Evolutionary conservation across 1,140 invertebrate genomes (phyloP), one percentile per base, ranked within the genome.

Genomic region (Aphelenchoides fujianensis): DNA sequence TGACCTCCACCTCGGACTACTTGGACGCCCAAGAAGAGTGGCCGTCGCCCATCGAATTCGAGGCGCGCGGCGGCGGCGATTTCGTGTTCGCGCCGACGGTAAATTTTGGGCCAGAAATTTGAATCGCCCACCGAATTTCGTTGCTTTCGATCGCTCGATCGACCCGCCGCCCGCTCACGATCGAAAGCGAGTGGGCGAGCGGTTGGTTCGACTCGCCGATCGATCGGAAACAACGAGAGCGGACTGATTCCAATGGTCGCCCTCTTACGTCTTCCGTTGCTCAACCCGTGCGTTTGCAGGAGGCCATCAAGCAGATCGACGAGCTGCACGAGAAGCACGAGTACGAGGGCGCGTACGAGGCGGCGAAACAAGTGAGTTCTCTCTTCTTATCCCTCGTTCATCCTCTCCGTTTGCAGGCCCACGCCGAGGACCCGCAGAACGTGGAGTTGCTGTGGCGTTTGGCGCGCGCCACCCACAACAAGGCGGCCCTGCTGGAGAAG

Each of bases 321-420:
- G 61, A 70, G 7, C 34, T 70, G 32, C 69, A 70, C 36, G 69
- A 68, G 7, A 69, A 68, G 16, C 34, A 36, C 16, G 61, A 70
- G 7, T 23, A 55, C 9, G 23, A 68, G 23, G 35, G 31, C 28
- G 37, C 35, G 32, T 70, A 69, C 12, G 30, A 69, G 23, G 35
- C 30, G n/a, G 32, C 67, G 64, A 70, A 70, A 32, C 35, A 23
- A 23, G 5, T 59, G 7, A 5, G 55, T 7, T 59, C 19, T 7
- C 12, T 7, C 7, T 7, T 59, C 12, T 59, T 5, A 7, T 19
- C 7, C 5, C 5, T 7, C 5, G 34, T 7, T 59, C 5, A n/a
- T n/a, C n/a, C n/a, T n/a, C n/a, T n/a, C 5, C 5, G 28, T 59
- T 5, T 59, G 12, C 34, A 59, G 55, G 19, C 32, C 0, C 12